phyloP scores from a whole-genome alignment of 2,797 vertebrate species.

The Galagoides demidoff region DNA sequence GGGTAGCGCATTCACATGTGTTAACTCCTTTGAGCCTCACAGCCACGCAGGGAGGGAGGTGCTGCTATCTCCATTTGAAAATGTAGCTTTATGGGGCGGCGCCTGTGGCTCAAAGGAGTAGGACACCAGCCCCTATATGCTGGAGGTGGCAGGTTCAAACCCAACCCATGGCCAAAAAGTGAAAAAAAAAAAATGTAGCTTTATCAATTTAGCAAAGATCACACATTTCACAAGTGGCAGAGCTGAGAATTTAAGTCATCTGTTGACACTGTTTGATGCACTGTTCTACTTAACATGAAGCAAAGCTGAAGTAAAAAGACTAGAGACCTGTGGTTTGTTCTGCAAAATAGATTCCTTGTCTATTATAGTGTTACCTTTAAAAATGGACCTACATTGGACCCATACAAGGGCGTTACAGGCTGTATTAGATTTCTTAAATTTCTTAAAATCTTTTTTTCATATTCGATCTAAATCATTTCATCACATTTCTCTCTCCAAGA shows the following conservation, averaged over 20 bases:
- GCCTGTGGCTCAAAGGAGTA: too few species aligned
- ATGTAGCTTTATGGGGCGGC: background rate
- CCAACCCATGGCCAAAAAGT: too few species aligned
- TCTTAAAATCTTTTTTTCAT: background rate
- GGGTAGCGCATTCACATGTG: background rate
- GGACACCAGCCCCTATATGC: too few species aligned
- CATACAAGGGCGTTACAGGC: background rate
- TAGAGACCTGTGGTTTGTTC: background rate
- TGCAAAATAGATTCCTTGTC: conserved; percentile 19
- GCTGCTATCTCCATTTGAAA: background rate
- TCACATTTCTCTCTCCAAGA: background rate
- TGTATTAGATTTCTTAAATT: conserved; percentile 10
- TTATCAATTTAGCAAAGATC: background rate
- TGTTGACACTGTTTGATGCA: background rate
- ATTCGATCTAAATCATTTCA: conserved; percentile 14
- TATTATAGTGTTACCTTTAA: conserved; percentile 31
- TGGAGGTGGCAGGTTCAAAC: too few species aligned
- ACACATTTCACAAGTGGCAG: background rate
- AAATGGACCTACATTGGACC: background rate
- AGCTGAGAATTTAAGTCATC: background rate
- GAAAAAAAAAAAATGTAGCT: background rate
- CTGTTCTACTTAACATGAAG: background rate
- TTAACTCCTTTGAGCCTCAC: background rate
- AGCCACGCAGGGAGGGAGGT: background rate
- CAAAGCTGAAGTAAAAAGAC: conserved; percentile 25